Percentiles rank a stretch among this genome's conserved stretches.
phyloP scores from a whole-genome alignment of 2,888 invertebrate species.

The Melitaea athalia region DNA sequence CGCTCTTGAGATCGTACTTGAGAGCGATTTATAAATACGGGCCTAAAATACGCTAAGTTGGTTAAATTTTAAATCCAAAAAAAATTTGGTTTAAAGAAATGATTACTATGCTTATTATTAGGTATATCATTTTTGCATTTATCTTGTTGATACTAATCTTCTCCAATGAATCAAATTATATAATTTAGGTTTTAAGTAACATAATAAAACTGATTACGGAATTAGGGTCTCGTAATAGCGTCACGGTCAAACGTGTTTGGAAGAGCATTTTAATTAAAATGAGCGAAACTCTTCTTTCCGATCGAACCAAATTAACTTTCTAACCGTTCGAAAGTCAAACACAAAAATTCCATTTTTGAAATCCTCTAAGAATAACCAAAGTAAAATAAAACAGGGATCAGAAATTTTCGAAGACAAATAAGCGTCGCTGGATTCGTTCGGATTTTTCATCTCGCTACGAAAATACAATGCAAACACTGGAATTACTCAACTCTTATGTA shows the following conservation, averaged over 20 bases:
- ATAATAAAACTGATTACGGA: conserved; percentile 33
- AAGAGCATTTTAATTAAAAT: conserved; percentile 29
- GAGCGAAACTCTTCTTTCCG: conserved; percentile 17
- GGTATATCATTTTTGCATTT: no score
- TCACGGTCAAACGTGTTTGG: conserved; percentile 19
- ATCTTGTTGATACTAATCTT: no score
- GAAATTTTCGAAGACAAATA: conserved; percentile 15
- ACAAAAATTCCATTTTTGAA: conserved; percentile 18
- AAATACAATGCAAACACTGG: conserved; percentile 56
- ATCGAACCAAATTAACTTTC: conserved; percentile 19
- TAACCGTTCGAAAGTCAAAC: conserved; percentile 13
- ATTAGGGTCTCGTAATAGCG: conserved; percentile 25
- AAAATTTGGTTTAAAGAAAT: no score
- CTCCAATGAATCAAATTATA: conserved; percentile 17
- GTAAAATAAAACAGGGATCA: conserved; percentile 13
- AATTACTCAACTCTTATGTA: conserved; percentile 57
- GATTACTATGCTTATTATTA: no score
- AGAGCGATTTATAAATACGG: no score
- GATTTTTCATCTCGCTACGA: conserved; percentile 41
- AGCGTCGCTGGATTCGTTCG: conserved; percentile 18
- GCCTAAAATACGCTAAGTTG: no score
- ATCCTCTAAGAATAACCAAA: conserved; percentile 16
- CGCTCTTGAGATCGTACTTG: no score
- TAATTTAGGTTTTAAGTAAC: conserved; percentile 39
- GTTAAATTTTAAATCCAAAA: no score